Conservation (phyloP, 2,113 vertebrate species). For the Rattus rattus region DNA sequence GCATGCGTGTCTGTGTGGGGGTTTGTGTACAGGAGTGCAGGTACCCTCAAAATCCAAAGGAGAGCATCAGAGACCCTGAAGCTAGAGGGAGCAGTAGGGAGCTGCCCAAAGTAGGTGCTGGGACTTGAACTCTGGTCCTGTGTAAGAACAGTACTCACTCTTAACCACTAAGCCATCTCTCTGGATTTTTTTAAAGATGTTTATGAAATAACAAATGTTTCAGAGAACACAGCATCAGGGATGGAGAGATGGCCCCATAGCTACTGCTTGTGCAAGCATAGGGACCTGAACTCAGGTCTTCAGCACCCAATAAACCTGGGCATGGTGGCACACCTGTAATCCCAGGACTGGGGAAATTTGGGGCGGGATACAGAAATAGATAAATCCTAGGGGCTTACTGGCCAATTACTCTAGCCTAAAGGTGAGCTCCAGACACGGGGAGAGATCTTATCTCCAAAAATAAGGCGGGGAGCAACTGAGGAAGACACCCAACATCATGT, state of each 20-base stretch:
- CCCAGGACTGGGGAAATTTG: not conserved
- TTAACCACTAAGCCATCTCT: not conserved
- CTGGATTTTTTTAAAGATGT: not conserved
- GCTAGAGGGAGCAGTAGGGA: not conserved
- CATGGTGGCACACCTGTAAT: not conserved
- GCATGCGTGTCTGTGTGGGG: not conserved
- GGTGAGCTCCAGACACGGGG: not conserved
- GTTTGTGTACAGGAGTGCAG: not conserved
- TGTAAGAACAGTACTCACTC: not conserved
- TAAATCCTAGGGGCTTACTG: not conserved
- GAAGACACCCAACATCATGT: not conserved
- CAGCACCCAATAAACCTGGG: not conserved
- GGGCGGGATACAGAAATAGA: not conserved
- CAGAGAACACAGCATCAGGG: not conserved
- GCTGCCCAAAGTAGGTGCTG: not conserved
- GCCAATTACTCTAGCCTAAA: not conserved
- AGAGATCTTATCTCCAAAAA: not conserved
- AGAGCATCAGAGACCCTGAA: not conserved
- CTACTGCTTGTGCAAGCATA: not conserved
- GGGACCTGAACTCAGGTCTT: not conserved
- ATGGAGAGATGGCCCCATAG: not conserved
- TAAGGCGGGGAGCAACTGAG: not conserved
- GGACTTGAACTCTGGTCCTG: not conserved
- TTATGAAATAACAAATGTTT: not conserved
- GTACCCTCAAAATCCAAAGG: not conserved